A percentile compares a stretch with the other conserved stretches of the same genome.
Conservation (phyloP, 2,888 invertebrate genomes). For the Acrobasis suavella region DNA sequence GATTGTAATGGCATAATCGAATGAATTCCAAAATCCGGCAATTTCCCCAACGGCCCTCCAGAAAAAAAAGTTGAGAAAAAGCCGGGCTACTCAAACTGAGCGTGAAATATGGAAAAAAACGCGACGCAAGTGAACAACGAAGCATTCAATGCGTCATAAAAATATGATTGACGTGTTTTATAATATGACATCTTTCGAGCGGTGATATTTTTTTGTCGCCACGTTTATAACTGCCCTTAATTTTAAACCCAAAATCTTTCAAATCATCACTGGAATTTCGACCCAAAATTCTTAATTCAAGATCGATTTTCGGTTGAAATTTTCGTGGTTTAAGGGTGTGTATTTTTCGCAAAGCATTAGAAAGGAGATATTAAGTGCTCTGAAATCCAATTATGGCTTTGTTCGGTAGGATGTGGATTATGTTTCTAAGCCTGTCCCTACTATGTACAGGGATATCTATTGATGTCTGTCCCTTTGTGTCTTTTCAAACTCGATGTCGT, state of each 20-base stretch:
- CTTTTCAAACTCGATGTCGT: conserved; percentile 49
- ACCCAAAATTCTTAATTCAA: conserved; percentile 14
- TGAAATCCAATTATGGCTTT: conserved; percentile 79
- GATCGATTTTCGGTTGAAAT: conserved; percentile 26
- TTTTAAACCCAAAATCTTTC: conserved; percentile 11
- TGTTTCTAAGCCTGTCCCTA: conserved; percentile 68
- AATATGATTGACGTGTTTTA: conserved; percentile 82
- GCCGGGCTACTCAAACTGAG: conserved; percentile 63
- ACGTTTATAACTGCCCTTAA: conserved; percentile 37
- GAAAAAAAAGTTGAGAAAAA: conserved; percentile 54
- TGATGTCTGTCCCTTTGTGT: conserved; percentile 63
- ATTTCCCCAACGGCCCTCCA: conserved; percentile 53
- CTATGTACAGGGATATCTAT: conserved; percentile 71
- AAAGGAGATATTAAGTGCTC: conserved; percentile 77
- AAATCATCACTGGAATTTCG: conserved; percentile 25
- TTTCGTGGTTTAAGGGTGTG: conserved; percentile 38
- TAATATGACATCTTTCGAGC: conserved; percentile 81
- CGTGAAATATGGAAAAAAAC: conserved; percentile 76
- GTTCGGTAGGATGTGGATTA: conserved; percentile 81
- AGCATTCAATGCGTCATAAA: conserved; percentile 76
- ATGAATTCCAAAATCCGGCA: conserved; percentile 48
- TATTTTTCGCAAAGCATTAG: conserved; percentile 55
- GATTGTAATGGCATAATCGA: conserved; percentile 54
- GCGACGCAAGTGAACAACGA: conserved; percentile 77
- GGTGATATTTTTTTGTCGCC: conserved; percentile 82